A percentile compares a stretch with the other conserved stretches of the same genome.
These are phyloP conservation scores for Numenius arquata DNA, from an alignment of 2,113 vertebrate species.

Conservation along the genomic window DNA sequence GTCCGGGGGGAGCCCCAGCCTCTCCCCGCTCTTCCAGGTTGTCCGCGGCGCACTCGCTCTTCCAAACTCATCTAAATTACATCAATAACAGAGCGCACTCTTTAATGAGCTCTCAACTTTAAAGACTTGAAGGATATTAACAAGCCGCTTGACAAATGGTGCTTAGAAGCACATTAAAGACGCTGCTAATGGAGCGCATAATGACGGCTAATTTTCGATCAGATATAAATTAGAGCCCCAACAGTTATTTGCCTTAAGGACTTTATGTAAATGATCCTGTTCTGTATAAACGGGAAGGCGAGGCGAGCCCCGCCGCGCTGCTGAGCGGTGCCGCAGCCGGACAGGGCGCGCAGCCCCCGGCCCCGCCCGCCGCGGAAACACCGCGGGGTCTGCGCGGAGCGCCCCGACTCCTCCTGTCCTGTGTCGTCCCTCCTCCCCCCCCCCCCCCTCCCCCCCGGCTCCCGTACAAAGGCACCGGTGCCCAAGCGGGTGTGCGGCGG, in stretches of 20 bases:
- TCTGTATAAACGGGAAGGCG: slow-evolving; percentile 95
- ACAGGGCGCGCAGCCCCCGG: background rate
- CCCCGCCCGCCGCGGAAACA: background rate
- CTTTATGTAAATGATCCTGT: slow-evolving; percentile 99
- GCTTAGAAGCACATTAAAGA: slow-evolving; percentile 99
- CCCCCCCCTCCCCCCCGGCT: background rate
- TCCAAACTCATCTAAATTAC: slow-evolving; percentile 94
- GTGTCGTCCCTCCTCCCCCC: no score
- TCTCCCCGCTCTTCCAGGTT: slow-evolving; percentile 42
- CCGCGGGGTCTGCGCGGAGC: background rate
- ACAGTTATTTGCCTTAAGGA: slow-evolving; percentile 99
- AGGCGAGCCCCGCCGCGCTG: slow-evolving; percentile 83
- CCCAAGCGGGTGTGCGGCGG: background rate
- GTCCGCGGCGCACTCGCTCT: slow-evolving; percentile 71
- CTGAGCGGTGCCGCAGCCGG: slow-evolving; percentile 86
- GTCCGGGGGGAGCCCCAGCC: background rate
- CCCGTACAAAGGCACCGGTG: background rate
- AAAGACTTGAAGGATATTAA: slow-evolving; percentile 99
- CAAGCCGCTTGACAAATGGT: slow-evolving; percentile 99
- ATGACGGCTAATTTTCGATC: slow-evolving; percentile 99
- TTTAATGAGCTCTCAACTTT: slow-evolving; percentile 99
- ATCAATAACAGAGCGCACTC: slow-evolving; percentile 92
- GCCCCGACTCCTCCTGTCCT: background rate
- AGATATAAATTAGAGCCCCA: slow-evolving; percentile 99
- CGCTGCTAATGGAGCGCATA: slow-evolving; percentile 99